A percentile compares a stretch with the other conserved stretches of the same genome.
These are phyloP conservation scores for Crypturellus undulatus DNA, from an alignment of 2,113 vertebrate genomes.

Conservation along the genomic window DNA sequence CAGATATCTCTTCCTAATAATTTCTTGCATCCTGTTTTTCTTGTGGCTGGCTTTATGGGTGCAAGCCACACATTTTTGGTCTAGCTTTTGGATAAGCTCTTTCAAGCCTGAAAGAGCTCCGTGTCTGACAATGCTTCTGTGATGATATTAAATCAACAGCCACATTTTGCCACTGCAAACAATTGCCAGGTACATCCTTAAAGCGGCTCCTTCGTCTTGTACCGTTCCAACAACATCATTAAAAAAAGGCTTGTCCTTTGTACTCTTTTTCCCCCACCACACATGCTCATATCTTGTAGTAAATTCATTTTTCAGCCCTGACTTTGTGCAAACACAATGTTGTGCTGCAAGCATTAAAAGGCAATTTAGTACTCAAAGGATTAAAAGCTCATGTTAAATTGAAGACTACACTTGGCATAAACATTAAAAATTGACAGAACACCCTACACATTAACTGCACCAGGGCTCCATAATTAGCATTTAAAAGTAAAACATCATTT, in stretches of 20 bases:
- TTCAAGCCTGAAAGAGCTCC: background rate
- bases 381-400: constrained; percentile 98
- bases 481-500: constrained; percentile 90
- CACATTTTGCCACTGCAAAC: constrained; percentile 28
- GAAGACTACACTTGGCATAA: constrained; percentile 95
- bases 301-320: constrained; percentile 91
- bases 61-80: background rate
- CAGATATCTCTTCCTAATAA: background rate
- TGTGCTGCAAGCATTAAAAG: constrained; percentile 93
- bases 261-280: constrained; percentile 20
- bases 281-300: constrained; percentile 76
- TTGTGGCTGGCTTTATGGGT: background rate
- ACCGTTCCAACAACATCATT: constrained; percentile 12
- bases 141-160: constrained; percentile 29
- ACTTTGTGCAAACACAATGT: constrained; percentile 90
- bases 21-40: background rate
- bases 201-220: constrained; percentile 29
- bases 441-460: constrained; percentile 91
- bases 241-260: constrained; percentile 7
- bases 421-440: constrained; percentile 96
- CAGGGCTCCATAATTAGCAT: constrained; percentile 87
- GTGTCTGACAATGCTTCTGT: background rate
- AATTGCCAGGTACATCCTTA: constrained; percentile 47
- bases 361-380: constrained; percentile 95
- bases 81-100: background rate